Conservation (phyloP, 2,888 invertebrate species). For the Limnephilus marmoratus region DNA sequence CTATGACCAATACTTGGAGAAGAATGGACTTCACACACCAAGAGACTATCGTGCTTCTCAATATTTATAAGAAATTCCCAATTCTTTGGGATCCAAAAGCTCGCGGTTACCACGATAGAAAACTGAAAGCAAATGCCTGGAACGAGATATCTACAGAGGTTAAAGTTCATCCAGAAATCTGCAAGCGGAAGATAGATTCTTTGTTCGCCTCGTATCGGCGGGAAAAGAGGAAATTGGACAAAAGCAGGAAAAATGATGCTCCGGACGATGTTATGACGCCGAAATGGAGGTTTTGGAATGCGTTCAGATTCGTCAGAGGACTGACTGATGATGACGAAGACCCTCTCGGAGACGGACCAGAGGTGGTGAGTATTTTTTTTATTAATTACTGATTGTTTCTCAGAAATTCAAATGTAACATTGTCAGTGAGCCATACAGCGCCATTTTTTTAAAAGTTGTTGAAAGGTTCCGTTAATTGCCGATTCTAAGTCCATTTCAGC, state of each 20-base stretch:
- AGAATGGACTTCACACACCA: slow-evolving; percentile 58
- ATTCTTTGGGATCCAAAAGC: slow-evolving; percentile 58
- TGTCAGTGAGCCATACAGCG: too few species aligned
- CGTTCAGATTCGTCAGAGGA: slow-evolving; percentile 61
- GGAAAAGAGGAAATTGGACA: slow-evolving; percentile 54
- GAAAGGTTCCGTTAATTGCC: too few species aligned
- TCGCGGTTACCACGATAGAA: slow-evolving; percentile 50
- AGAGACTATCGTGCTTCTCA: slow-evolving; percentile 57
- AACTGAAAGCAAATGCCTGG: slow-evolving; percentile 59
- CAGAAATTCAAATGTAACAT: too few species aligned
- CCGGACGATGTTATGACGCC: not conserved
- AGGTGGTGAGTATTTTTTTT: slow-evolving; percentile 39
- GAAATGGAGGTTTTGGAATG: slow-evolving; percentile 64
- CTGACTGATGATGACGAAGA: slow-evolving; percentile 60
- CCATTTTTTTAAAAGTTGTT: too few species aligned
- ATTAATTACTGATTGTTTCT: not conserved
- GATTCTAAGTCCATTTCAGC: too few species aligned
- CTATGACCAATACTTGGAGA: not conserved
- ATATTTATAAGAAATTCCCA: slow-evolving; percentile 54
- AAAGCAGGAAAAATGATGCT: slow-evolving; percentile 44
- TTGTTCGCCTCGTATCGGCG: slow-evolving; percentile 59
- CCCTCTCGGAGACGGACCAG: slow-evolving; percentile 61
- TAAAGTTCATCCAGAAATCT: slow-evolving; percentile 63
- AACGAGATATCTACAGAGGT: slow-evolving; percentile 51
- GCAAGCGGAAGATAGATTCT: slow-evolving; percentile 62